Evolutionary conservation across 2,113 vertebrate genomes (phyloP).

Genomic region (Pterocles orientalis): DNA sequence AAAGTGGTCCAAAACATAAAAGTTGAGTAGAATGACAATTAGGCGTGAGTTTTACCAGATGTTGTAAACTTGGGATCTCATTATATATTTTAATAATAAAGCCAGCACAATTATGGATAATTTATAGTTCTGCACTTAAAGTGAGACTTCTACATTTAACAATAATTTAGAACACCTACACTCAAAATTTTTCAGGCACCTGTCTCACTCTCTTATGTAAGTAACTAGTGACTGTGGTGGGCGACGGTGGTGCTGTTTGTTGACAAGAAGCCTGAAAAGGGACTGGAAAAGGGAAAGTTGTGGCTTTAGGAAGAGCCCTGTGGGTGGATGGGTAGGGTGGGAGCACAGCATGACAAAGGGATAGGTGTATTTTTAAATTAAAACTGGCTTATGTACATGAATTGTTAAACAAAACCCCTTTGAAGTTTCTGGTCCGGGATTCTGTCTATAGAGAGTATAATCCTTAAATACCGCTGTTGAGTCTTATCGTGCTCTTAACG

Average conservation of each 20-base stretch:
- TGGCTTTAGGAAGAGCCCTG: not conserved
- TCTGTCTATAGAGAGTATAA: not conserved
- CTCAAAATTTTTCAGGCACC: not conserved
- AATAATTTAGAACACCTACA: not conserved
- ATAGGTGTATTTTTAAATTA: not conserved
- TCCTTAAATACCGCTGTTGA: not conserved
- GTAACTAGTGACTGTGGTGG: not conserved
- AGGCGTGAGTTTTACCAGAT: not conserved
- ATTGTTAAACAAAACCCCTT: not conserved
- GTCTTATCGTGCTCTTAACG: not conserved
- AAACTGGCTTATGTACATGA: not conserved
- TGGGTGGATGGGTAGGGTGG: not conserved
- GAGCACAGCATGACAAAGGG: not conserved
- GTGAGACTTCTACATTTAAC: not conserved
- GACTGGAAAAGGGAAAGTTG: not conserved
- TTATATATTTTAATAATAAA: not conserved
- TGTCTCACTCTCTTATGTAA: not conserved
- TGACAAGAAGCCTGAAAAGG: not conserved
- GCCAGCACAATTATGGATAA: not conserved
- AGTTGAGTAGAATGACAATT: not conserved
- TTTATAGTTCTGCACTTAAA: not conserved
- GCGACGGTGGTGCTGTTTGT: not conserved
- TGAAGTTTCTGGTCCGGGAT: not conserved
- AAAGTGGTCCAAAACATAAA: not conserved
- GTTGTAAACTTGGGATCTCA: not conserved